These are phyloP conservation scores for Camponotus pennsylvanicus DNA, from an alignment of 1,140 invertebrate genomes.

Conservation along the genomic window DNA sequence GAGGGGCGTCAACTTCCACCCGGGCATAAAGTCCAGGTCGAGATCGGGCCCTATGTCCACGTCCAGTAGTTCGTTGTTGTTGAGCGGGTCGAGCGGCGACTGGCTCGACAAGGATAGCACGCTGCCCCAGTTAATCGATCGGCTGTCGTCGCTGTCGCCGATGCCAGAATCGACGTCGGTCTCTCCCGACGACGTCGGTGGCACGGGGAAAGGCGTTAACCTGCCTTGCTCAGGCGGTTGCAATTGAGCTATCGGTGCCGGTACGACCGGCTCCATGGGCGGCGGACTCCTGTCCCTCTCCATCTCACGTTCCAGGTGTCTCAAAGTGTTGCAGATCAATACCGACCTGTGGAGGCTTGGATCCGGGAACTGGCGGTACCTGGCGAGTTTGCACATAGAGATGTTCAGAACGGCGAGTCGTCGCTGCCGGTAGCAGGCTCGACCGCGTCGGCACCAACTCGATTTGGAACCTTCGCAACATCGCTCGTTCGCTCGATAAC, in stretches of 20 bases:
- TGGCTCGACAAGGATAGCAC: slow-evolving; percentile 94
- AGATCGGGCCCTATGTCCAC: slow-evolving; percentile 87
- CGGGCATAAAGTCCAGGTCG: slow-evolving; percentile 88
- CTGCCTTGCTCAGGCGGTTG: slow-evolving; percentile 86
- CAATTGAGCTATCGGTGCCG: slow-evolving; percentile 84
- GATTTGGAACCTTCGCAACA: slow-evolving; percentile 92
- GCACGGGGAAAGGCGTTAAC: slow-evolving; percentile 88
- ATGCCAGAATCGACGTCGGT: slow-evolving; percentile 91
- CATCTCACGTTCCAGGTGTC: slow-evolving; percentile 96
- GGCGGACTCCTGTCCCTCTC: slow-evolving; percentile 90
- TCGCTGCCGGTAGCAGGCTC: slow-evolving; percentile 93
- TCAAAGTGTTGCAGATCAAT: slow-evolving; percentile 97
- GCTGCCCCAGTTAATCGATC: slow-evolving; percentile 96
- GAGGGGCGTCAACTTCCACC: slow-evolving; percentile 89
- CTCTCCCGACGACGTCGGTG: slow-evolving; percentile 85
- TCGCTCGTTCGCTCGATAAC: slow-evolving; percentile 87
- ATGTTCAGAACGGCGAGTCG: slow-evolving; percentile 96
- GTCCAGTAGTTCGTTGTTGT: slow-evolving; percentile 91
- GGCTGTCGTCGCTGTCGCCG: slow-evolving; percentile 91
- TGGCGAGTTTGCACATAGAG: slow-evolving; percentile 96
- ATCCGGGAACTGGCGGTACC: slow-evolving; percentile 95
- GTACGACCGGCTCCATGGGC: slow-evolving; percentile 81
- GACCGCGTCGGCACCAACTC: slow-evolving; percentile 91
- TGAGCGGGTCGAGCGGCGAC: slow-evolving; percentile 93
- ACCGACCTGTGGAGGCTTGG: slow-evolving; percentile 96